Base-by-base conservation (phyloP, 2,888 invertebrate genomes). In the Lasioglossum oenotherae region DNA sequence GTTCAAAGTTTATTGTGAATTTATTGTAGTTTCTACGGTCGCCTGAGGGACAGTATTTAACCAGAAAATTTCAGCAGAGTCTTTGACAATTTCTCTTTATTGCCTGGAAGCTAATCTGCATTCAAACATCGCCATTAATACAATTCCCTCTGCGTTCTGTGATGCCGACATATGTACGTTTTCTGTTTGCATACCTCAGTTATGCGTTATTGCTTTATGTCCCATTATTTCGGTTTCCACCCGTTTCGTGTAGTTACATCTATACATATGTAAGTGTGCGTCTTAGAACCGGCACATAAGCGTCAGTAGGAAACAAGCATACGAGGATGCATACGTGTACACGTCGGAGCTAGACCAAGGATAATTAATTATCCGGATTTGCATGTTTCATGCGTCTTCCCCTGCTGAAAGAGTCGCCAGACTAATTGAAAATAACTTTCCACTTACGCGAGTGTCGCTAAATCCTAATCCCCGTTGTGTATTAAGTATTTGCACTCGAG, bases 141-240 rank as follows among this genome's bases (percentile, higher is more conserved):
- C 74, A 77, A 73, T 77, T 80, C 41, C 49, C 41, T 74, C 64
- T n/a, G 23, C 53, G 27, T 60, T 49, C 74, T 60, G 75, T 12
- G 46, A 77, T 41, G 81, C 64, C 74, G 81, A 67, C 81, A 46
- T 41, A 57, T 49, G 73, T 53, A 71, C n/a, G 71, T 71, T 74
- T 84, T 81, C 74, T 81, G 74, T 77, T 60, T 74, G 74, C 74
- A 49, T 69, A 74, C 71, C 35, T 74, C 69, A 46, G 71, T 74
- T 74, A 81, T 57, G 74, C 57, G 44, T 78, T 74, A 82, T 82
- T 78, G 82, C 74, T 78, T n/a, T 64, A 64, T 73, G 75, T 82
- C 78, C 74, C 71, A 72, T 77, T 83, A 81, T 77, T 85, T 76
- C 53, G 64, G 64, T 73, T 76, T 60, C 76, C 71, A 72, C 69